Percentiles rank a stretch among this genome's conserved stretches.
Conservation (phyloP, 2,888 invertebrate species). For the Oasisia sp. region DNA sequence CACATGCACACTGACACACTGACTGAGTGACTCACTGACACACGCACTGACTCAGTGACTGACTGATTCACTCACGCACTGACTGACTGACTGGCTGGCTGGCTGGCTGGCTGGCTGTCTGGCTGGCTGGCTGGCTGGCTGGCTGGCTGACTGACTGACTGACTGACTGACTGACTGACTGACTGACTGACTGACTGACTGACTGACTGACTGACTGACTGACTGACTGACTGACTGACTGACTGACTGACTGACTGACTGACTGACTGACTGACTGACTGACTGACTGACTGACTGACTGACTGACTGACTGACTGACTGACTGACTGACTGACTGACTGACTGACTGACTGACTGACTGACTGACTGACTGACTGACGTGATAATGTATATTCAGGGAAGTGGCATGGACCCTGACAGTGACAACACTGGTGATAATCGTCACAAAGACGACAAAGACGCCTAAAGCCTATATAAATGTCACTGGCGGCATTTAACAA, state of each 20-base stretch:
- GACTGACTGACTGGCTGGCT: constrained; percentile 39
- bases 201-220: constrained; percentile 39
- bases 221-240: constrained; percentile 39
- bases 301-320: constrained; percentile 39
- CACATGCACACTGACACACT: neutral
- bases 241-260: constrained; percentile 38
- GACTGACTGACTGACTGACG: no score
- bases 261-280: constrained; percentile 39
- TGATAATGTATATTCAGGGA: no score
- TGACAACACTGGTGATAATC: no score
- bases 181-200: constrained; percentile 38
- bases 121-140: constrained; percentile 38
- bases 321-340: constrained; percentile 35
- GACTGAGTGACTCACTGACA: constrained; percentile 36
- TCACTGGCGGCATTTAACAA: no score
- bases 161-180: constrained; percentile 38
- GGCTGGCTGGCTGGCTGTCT: constrained; percentile 37
- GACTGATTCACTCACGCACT: constrained; percentile 38
- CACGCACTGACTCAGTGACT: constrained; percentile 38
- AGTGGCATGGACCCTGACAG: no score
- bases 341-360: no score
- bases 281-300: constrained; percentile 39
- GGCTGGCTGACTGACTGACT: constrained; percentile 33
- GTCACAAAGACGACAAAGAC: no score
- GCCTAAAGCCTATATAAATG: no score